phyloP scores from a whole-genome alignment of 2,888 invertebrate genomes.

The Plemyria rubiginata region DNA sequence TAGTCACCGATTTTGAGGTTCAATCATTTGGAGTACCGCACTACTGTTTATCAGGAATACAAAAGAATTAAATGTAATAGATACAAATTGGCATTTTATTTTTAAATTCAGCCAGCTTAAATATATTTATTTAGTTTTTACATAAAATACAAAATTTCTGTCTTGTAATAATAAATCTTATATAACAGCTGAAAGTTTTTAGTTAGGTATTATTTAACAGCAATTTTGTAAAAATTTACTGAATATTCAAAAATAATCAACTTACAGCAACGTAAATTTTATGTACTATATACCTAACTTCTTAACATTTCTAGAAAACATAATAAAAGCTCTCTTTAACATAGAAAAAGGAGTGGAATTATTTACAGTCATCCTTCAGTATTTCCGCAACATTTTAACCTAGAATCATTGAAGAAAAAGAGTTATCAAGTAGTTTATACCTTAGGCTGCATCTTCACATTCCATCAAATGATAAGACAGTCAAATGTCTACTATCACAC shows the following conservation, averaged over 20 bases:
- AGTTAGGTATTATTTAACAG: not conserved
- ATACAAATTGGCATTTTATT: conserved; percentile 46
- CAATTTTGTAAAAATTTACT: not conserved
- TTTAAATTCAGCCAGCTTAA: conserved; percentile 6
- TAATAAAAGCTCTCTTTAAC: not conserved
- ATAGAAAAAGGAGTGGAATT: too few species aligned
- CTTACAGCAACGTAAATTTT: too few species aligned
- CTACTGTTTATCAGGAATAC: not conserved
- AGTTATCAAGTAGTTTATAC: too few species aligned
- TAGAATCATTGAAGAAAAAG: too few species aligned
- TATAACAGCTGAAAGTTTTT: not conserved
- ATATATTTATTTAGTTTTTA: not conserved
- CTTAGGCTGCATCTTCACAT: too few species aligned
- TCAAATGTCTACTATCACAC: too few species aligned
- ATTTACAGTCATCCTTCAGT: too few species aligned
- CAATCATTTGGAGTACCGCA: too few species aligned
- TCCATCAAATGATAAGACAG: too few species aligned
- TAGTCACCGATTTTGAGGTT: not conserved
- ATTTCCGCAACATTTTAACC: too few species aligned
- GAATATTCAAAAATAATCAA: too few species aligned
- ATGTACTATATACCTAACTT: too few species aligned
- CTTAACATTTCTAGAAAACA: not conserved
- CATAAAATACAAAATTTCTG: not conserved
- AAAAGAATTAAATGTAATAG: conserved; percentile 14
- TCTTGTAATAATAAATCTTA: not conserved